Evolutionary conservation across 2,888 invertebrate genomes (phyloP), one percentile per base, ranked within the genome.

Genomic region (Cephus nigrinus): DNA sequence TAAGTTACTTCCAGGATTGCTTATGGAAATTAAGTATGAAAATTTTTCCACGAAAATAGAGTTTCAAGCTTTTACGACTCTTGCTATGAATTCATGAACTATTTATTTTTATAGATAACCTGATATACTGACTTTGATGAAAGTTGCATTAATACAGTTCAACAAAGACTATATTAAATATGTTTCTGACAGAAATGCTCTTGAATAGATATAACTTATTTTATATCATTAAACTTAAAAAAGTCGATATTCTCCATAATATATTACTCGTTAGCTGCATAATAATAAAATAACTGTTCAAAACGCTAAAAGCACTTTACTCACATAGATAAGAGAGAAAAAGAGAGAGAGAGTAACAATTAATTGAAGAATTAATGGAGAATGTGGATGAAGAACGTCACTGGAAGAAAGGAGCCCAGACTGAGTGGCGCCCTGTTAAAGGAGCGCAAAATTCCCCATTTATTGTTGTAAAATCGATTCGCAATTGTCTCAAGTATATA

Each of bases 401-500:
- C 30, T 30, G 35, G 75, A 78, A 35, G 74, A 76, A 79, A 76
- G 74, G 69, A 80, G 75, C 77, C 78, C 79, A 82, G 82, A 82
- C 82, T 74, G 55, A 71, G 69, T 32, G 82, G 81, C 82, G 79
- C 78, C 82, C 36, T n/a, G 68, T 75, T 75, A 73, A 78, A 73
- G 75, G 75, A 75, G 33, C 40, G 31, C 78, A 74, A 73, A 79
- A 72, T 80, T 77, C 77, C 75, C 74, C 75, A 76, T 80, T 81
- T 80, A 76, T 78, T 76, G 78, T 80, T 55, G 9, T 55, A 55
- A 55, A 55, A 55, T 55, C 55, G 55, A 55, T 55, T 23, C 2
- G 23, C 23, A 55, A 55, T 55, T 55, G 55, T 55, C 55, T 55
- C 23, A 55, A 55, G 55, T 55, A 9, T 23, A 23, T 2, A 55